These are phyloP conservation scores for Odocoileus virginianus DNA, from an alignment of 2,113 vertebrate genomes.

Conservation along the genomic window DNA sequence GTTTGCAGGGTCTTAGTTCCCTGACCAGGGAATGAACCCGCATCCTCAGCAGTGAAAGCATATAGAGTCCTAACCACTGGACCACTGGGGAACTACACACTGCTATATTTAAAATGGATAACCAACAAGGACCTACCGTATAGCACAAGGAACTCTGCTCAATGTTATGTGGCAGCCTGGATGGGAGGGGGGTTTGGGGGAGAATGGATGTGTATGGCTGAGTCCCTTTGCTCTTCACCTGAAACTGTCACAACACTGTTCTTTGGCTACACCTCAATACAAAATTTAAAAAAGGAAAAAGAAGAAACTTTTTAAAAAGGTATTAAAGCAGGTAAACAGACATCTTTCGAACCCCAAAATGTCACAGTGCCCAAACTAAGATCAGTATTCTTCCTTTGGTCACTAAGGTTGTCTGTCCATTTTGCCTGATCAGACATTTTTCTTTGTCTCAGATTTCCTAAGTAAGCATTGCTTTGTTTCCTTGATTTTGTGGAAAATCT, in stretches of 20 bases:
- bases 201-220: not conserved
- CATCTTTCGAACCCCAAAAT: not conserved
- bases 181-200: not conserved
- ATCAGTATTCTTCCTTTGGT: not conserved
- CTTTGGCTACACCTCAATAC: not conserved
- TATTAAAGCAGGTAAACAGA: not conserved
- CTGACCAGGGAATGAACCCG: not conserved
- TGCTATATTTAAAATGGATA: not conserved
- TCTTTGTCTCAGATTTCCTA: not conserved
- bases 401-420: not conserved
- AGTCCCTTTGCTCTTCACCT: not conserved
- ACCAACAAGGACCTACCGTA: not conserved
- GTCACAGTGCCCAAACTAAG: not conserved
- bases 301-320: not conserved
- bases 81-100: not conserved
- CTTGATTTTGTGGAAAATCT: slow-evolving; percentile 12
- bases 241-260: not conserved
- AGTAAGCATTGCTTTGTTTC: not conserved
- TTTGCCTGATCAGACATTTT: not conserved
- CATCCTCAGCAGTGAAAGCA: not conserved
- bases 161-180: not conserved
- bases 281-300: not conserved
- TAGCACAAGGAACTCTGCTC: not conserved
- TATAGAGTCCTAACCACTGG: not conserved
- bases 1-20: not conserved